Base-by-base conservation (phyloP, 2,113 vertebrate genomes). In the Sphyrna mokarran region DNA sequence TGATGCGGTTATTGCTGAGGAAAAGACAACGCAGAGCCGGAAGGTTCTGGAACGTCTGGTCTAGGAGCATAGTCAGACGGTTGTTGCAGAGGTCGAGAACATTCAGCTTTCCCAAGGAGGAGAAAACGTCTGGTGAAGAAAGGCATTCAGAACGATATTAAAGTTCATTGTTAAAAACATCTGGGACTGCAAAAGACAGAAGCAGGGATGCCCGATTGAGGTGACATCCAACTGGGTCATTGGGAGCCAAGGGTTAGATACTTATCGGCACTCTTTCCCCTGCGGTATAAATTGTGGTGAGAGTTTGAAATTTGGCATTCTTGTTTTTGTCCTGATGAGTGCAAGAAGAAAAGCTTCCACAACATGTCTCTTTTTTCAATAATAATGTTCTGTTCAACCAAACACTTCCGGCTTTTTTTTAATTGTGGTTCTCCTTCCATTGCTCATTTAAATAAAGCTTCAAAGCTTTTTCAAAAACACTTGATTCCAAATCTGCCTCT, bases 81-180 rank as follows among this genome's bases (percentile, higher is more conserved):
- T 96, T 96, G 61, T 96, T 16, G 5, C 76, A 96, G 68, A 96
- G 72, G 43, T 96, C 93, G 9, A 96, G 96, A 61, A 76, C 68
- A 7, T 66, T 95, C 37, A 96, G 94, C 7, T 85, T 89, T 66
- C 72, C 95, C 95, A 96, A 69, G 40, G 95, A 58, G 23, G 95
- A 96, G 85, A 96, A 96, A 37, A 70, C 68, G 95, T 94, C 96
- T 96, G 66, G 16, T 43, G 40, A 40, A 95, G 83, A 72, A 26
- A 96, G 23, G 9, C 43, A 91, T 40, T 18, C 0, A 58, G 18
- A 37, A 3, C 33, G 7, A 58, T 0, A 33, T 1, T 43, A n/a
- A 76, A 37, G 29, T 29, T 76, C 22, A 6, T 26, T 63, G 54
- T 4, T 85, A 86, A 48, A 48, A 86, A 86, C 7, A 4, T 48